Percentiles rank a stretch among this genome's conserved stretches.
phyloP scores from a whole-genome alignment of 2,888 invertebrate genomes.

The Azorinus chamasolen region DNA sequence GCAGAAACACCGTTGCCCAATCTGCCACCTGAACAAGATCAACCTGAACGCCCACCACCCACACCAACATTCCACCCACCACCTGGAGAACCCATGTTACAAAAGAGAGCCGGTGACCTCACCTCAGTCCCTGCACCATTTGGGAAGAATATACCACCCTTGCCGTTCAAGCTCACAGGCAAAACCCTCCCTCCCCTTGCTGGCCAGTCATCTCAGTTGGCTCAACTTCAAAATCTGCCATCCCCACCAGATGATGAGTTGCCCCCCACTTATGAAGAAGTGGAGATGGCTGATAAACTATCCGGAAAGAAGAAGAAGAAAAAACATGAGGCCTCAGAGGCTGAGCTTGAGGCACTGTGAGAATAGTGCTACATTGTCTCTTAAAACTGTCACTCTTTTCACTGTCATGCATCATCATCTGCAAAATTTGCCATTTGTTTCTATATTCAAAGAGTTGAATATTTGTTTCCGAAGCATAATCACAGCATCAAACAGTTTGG shows the following conservation, averaged over 20 bases:
- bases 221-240: conserved; percentile 65
- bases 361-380: too few relatives aligned
- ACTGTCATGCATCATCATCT: too few relatives aligned
- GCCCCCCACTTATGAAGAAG: conserved; percentile 65
- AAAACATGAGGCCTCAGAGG: conserved; percentile 42
- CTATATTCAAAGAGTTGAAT: too few relatives aligned
- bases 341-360: too few relatives aligned
- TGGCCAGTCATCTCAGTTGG: background rate
- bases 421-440: too few relatives aligned
- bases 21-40: conserved; percentile 22
- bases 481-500: too few relatives aligned
- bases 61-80: conserved; percentile 68
- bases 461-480: too few relatives aligned
- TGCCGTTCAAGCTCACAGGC: conserved; percentile 54
- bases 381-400: too few relatives aligned
- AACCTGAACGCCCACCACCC: conserved; percentile 48
- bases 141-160: conserved; percentile 53
- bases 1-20: conserved; percentile 47
- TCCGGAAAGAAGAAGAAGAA: conserved; percentile 65
- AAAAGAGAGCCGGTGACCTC: conserved; percentile 50
- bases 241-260: conserved; percentile 57
- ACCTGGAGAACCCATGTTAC: conserved; percentile 63
- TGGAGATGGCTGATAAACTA: conserved; percentile 65
- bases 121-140: conserved; percentile 58
- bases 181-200: conserved; percentile 40